Conservation (phyloP, 2,888 invertebrate genomes). For the Chalcosyrphus nemorum region DNA sequence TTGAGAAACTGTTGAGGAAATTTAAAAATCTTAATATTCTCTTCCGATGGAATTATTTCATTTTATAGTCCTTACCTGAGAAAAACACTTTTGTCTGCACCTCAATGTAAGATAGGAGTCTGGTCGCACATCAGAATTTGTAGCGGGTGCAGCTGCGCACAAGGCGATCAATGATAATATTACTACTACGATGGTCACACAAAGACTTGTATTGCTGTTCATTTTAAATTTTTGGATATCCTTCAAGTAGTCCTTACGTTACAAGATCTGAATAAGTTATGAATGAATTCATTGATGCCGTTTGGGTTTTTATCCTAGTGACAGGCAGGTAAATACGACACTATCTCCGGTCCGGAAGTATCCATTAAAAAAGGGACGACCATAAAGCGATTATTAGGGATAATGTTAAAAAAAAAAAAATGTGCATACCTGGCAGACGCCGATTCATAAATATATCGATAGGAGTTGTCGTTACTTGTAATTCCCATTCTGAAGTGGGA, state of each 20-base stretch:
- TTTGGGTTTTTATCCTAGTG: no score
- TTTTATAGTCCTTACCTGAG: slow-evolving; percentile 21
- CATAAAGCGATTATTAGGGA: no score
- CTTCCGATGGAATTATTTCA: not conserved
- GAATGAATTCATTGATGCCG: slow-evolving; percentile 1
- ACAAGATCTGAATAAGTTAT: not conserved
- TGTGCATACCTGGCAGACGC: not conserved
- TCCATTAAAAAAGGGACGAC: no score
- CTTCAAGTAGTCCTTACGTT: not conserved
- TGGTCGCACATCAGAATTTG: not conserved
- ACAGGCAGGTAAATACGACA: no score
- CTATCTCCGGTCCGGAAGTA: no score
- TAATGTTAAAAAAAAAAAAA: no score
- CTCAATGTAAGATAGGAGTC: not conserved
- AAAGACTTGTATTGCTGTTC: not conserved
- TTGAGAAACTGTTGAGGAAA: slow-evolving; percentile 27
- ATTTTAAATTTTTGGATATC: not conserved
- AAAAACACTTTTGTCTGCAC: slow-evolving; percentile 41
- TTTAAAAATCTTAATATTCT: not conserved
- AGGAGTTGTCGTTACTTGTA: not conserved
- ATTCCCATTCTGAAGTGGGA: not conserved
- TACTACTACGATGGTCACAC: not conserved
- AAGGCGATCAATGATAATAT: not conserved
- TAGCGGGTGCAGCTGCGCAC: not conserved
- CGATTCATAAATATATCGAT: not conserved